phyloP scores from a whole-genome alignment of 92 coral and sea anemone genomes.

The Zoanthus sansibaricus region DNA sequence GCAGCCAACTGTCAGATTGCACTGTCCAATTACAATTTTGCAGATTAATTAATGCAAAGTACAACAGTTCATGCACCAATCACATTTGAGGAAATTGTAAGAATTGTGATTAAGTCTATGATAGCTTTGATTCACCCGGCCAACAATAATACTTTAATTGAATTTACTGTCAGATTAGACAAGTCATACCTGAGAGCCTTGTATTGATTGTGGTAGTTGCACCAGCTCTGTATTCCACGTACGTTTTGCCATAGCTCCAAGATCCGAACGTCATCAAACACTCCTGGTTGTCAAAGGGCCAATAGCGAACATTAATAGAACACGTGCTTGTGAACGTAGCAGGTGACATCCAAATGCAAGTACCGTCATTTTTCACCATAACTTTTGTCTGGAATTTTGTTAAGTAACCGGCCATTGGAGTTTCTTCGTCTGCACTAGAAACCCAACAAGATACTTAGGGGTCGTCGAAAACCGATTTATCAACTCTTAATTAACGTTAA shows the following conservation, averaged over 20 bases:
- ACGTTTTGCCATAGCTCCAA: conserved; percentile 76
- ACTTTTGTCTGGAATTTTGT: conserved; percentile 87
- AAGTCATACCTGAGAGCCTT: conserved; percentile 29
- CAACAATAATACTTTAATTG: too few species aligned
- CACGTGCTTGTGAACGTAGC: conserved; percentile 92
- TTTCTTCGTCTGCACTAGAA: conserved; percentile 74
- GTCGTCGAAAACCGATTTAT: too few species aligned
- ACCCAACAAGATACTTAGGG: not conserved
- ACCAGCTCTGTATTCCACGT: conserved; percentile 32
- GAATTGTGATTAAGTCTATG: too few species aligned
- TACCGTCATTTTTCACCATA: conserved; percentile 70
- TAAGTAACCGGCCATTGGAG: conserved; percentile 75
- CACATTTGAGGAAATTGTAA: too few species aligned
- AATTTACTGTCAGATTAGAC: too few species aligned
- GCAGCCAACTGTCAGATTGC: too few species aligned
- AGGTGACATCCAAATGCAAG: conserved; percentile 89
- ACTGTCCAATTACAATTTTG: too few species aligned
- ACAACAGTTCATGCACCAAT: too few species aligned
- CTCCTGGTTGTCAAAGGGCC: conserved; percentile 81
- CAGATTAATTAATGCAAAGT: too few species aligned
- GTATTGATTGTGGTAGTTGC: not conserved
- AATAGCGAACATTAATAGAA: conserved; percentile 68
- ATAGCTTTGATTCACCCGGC: too few species aligned
- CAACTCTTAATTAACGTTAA: too few species aligned
- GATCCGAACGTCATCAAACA: conserved; percentile 89